Evolutionary conservation across 2,888 invertebrate genomes (phyloP).

Genomic region (Achlya flavicornis): DNA sequence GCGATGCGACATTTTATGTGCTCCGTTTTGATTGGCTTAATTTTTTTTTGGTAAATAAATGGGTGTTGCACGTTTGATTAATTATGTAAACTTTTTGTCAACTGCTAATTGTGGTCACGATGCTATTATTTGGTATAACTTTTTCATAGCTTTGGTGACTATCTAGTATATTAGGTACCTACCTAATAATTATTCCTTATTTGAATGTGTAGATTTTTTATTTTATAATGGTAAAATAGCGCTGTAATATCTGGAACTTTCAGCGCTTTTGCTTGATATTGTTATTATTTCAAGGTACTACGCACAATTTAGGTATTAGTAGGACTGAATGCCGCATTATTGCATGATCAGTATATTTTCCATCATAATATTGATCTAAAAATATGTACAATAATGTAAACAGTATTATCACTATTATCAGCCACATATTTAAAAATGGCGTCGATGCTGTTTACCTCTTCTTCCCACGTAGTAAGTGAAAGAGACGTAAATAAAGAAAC

Average conservation of each 20-base stretch:
- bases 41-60: conserved; percentile 18
- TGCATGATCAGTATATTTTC: not conserved
- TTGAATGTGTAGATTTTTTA: not conserved
- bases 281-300: too few species aligned
- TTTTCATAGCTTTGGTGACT: not conserved
- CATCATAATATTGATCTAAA: not conserved
- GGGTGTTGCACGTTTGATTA: conserved; percentile 12
- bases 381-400: not conserved
- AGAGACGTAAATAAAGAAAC: not conserved
- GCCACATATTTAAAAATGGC: not conserved
- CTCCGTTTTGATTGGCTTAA: conserved; percentile 20
- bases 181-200: not conserved
- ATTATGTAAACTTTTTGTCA: conserved; percentile 3
- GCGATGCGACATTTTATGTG: conserved; percentile 36
- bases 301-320: too few species aligned
- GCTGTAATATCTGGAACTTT: too few species aligned
- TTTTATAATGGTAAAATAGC: not conserved
- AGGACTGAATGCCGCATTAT: too few species aligned
- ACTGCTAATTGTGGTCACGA: not conserved
- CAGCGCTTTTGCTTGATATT: too few species aligned
- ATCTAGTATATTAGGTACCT: not conserved
- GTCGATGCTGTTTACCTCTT: not conserved
- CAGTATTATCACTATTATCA: not conserved
- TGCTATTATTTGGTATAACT: not conserved
- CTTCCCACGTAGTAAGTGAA: not conserved